Percentiles rank a stretch among this genome's conserved stretches.
Conservation (phyloP, 2,888 invertebrate genomes). For the Ischnus inquisitorius region DNA sequence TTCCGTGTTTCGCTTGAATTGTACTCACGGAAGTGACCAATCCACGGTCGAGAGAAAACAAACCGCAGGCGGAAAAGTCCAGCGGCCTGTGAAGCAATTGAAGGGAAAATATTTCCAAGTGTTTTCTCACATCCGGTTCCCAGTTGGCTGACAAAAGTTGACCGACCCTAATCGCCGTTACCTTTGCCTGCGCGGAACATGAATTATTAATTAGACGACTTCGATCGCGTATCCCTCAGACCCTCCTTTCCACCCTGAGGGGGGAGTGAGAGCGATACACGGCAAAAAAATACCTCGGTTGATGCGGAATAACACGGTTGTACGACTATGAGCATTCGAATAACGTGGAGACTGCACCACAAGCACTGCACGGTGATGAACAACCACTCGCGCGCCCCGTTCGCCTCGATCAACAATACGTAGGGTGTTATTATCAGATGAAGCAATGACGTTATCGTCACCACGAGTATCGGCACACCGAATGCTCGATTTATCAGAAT, state of each 20-base stretch:
- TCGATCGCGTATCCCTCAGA: background rate
- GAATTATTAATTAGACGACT: constrained; percentile 1
- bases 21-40: constrained; percentile 87
- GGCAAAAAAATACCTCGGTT: constrained; percentile 84
- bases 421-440: constrained; percentile 89
- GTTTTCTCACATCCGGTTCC: constrained; percentile 84
- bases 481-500: constrained; percentile 86
- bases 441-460: constrained; percentile 87
- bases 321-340: constrained; percentile 87
- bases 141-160: constrained; percentile 83
- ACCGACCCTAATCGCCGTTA: constrained; percentile 86
- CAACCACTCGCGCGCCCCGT: constrained; percentile 85
- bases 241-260: too few relatives aligned
- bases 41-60: constrained; percentile 87
- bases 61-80: constrained; percentile 87
- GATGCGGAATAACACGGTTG: constrained; percentile 88
- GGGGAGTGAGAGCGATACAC: background rate
- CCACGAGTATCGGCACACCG: constrained; percentile 87
- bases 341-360: constrained; percentile 87
- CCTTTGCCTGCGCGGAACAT: constrained; percentile 85
- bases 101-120: constrained; percentile 87
- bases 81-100: constrained; percentile 87
- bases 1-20: too few relatives aligned
- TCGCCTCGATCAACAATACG: constrained; percentile 87
- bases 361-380: constrained; percentile 87